A percentile compares a stretch with the other conserved stretches of the same genome.
Conservation (phyloP, 1,140 invertebrate genomes). For the Helicoverpa armigera region DNA sequence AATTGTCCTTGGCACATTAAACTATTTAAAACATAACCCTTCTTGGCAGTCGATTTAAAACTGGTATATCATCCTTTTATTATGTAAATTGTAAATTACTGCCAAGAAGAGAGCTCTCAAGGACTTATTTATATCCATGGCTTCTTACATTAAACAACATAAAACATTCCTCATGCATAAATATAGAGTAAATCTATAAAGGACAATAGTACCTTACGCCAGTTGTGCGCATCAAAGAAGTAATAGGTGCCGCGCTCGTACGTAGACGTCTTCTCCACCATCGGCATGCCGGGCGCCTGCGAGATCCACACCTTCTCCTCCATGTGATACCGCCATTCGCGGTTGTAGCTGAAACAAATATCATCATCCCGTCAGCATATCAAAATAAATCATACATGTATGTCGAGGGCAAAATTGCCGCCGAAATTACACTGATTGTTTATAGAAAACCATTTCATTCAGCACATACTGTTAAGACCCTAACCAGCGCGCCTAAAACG, state of each 20-base stretch:
- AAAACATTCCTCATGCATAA: neutral
- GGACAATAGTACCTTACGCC: constrained; percentile 91
- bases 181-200: constrained; percentile 16
- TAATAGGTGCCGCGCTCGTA: constrained; percentile 99
- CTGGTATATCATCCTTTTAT: too few species aligned
- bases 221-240: constrained; percentile 99
- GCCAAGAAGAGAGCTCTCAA: too few species aligned
- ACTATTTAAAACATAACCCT: too few species aligned
- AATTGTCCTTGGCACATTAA: too few species aligned
- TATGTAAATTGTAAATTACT: too few species aligned
- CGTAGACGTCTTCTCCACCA: constrained; percentile 97
- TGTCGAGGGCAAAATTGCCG: neutral
- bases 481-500: too few species aligned
- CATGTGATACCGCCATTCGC: constrained; percentile 99
- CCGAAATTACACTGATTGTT: too few species aligned
- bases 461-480: too few species aligned
- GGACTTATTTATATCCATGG: neutral
- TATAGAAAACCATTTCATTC: too few species aligned
- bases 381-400: neutral
- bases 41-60: too few species aligned
- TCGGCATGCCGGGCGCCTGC: constrained; percentile 96
- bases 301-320: constrained; percentile 99
- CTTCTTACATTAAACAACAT: neutral
- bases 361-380: neutral
- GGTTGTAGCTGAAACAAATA: constrained; percentile 91